Percentiles rank a stretch among this genome's conserved stretches.
These are phyloP conservation scores for Macrotus californicus DNA, from an alignment of 2,113 vertebrate genomes.

Conservation along the genomic window DNA sequence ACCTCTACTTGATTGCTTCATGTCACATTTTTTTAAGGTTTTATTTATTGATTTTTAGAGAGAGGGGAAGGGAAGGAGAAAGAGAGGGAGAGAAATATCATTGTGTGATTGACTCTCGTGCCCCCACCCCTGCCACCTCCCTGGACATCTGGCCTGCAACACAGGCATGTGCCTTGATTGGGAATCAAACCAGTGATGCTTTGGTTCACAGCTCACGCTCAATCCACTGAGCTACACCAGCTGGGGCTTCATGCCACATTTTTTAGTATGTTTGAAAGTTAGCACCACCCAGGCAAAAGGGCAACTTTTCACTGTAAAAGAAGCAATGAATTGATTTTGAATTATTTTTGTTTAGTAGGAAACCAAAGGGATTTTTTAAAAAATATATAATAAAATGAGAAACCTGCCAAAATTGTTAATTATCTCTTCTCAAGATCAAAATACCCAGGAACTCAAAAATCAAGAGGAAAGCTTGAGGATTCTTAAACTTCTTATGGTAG, in stretches of 20 bases:
- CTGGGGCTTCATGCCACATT: background rate
- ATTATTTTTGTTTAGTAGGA: background rate
- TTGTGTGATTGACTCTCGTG: too few species aligned
- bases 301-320: background rate
- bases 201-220: too few species aligned
- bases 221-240: too few species aligned
- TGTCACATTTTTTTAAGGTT: background rate
- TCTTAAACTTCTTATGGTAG: background rate
- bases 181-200: too few species aligned
- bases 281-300: background rate
- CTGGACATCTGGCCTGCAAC: too few species aligned
- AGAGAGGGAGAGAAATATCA: too few species aligned
- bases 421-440: background rate
- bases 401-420: background rate
- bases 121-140: too few species aligned
- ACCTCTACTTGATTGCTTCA: background rate
- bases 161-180: too few species aligned
- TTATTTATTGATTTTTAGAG: too few species aligned
- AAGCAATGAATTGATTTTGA: background rate
- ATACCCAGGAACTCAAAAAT: background rate
- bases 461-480: background rate
- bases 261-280: background rate
- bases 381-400: background rate
- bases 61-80: too few species aligned
- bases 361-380: background rate